Evolutionary conservation across 2,113 vertebrate species (phyloP).

Genomic region (Gopherus evgoodei): DNA sequence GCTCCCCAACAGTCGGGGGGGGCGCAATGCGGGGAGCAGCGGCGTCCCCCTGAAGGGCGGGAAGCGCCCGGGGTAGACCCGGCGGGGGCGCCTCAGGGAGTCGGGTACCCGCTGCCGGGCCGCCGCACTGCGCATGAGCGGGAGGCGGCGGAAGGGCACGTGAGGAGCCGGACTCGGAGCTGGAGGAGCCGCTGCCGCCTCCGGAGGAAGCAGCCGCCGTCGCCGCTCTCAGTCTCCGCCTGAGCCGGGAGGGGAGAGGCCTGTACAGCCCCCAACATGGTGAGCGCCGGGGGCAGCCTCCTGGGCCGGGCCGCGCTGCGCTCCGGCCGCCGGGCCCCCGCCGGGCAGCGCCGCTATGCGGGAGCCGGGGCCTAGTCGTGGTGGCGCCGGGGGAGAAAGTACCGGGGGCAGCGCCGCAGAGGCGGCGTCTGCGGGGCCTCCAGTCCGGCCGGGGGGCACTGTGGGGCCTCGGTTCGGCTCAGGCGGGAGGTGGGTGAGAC

Average conservation of each 20-base stretch:
- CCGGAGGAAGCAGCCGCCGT: neutral
- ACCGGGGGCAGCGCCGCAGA: conserved; percentile 5
- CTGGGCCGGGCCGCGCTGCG: neutral
- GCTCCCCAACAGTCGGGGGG: neutral
- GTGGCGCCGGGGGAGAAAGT: neutral
- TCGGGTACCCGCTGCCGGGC: conserved; percentile 57
- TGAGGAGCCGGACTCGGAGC: conserved; percentile 69
- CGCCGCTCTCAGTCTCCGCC: conserved; percentile 58
- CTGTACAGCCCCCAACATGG: conserved; percentile 66
- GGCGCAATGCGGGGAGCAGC: neutral
- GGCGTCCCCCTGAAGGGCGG: neutral
- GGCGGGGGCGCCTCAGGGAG: conserved; percentile 17
- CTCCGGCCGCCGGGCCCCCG: neutral
- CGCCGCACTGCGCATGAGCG: conserved; percentile 87
- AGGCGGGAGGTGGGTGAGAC: neutral
- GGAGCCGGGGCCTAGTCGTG: conserved; percentile 59
- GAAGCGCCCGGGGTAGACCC: neutral
- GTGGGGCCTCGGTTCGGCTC: neutral
- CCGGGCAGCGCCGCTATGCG: neutral
- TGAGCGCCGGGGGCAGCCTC: neutral
- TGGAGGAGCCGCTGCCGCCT: conserved; percentile 73
- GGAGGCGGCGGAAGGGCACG: conserved; percentile 78
- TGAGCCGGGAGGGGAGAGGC: conserved; percentile 65
- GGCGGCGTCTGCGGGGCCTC: conserved; percentile 62
- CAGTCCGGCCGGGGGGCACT: conserved; percentile 28